Evolutionary conservation across 2,113 vertebrate genomes (phyloP).

Genomic region (Platichthys stellatus): DNA sequence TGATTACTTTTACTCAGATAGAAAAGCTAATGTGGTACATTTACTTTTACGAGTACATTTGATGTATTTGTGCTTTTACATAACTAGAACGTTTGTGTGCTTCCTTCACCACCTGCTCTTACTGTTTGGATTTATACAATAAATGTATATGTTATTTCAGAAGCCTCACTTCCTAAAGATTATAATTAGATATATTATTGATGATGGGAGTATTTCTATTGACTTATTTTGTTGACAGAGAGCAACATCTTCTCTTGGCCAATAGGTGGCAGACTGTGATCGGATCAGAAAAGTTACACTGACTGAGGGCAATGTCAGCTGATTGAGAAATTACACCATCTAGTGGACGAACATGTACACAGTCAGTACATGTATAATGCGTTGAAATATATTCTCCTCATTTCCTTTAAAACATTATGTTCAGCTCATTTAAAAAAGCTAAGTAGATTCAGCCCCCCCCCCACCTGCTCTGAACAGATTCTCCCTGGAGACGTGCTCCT

Average conservation of each 20-base stretch:
- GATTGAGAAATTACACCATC: conserved; percentile 61
- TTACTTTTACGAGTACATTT: no score
- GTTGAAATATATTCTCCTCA: no score
- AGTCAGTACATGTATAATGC: background rate
- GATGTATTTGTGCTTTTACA: no score
- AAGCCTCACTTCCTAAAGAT: background rate
- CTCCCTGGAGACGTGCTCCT: background rate
- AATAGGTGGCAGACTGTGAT: conserved; percentile 42
- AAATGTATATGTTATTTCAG: background rate
- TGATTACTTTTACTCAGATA: no score
- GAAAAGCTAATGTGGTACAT: no score
- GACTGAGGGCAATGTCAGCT: background rate
- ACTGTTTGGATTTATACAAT: background rate
- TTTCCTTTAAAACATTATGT: background rate
- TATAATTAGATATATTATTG: background rate
- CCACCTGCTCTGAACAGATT: background rate
- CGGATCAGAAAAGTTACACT: conserved; percentile 1
- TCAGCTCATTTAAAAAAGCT: background rate
- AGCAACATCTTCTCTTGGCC: conserved; percentile 5
- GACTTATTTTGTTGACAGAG: background rate
- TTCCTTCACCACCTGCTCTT: no score
- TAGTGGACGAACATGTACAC: conserved; percentile 48
- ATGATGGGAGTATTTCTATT: background rate
- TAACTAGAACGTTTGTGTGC: no score
- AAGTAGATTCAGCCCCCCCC: background rate